Evolutionary conservation across 2,888 invertebrate genomes (phyloP), one percentile per base, ranked within the genome.

Genomic region (Pandemis cinnamomeana): DNA sequence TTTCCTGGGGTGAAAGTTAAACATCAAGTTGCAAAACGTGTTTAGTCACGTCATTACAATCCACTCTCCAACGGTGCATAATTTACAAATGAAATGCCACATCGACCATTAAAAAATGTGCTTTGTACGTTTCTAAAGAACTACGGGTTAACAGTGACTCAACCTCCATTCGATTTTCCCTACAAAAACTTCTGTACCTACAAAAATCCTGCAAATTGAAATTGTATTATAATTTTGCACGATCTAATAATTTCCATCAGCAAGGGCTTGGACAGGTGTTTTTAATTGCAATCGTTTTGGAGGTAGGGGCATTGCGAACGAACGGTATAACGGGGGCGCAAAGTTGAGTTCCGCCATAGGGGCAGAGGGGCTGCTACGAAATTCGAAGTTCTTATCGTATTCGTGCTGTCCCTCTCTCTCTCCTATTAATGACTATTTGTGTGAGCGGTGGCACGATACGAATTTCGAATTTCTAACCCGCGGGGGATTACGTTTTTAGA

Each of bases 211-310:
- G 53, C 53, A 8, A 6, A 55, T 27, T 58, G 58, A 27, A 58
- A 58, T 27, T 11, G 27, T 58, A 58, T 58, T 27, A 5, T 58
- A 58, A 58, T 27, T 58, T 58, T 27, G 10, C 36, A 72, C 41
- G 46, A 62, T 68, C 6, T 62, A 15, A 63, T 62, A 15, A 63
- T 72, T 72, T 72, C 11, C 44, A 62, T 53, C 36, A 36, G 53
- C 36, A 11, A n/a, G 36, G 11, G 48, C 7, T 15, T 42, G 42
- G 36, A 36, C 68, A 68, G 68, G 63, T 69, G 72, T 41, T 63
- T 55, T 27, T 27, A 20, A 68, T n/a, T 63, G 67, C 41, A 63
- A 15, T 63, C 41, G 63, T 72, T 48, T 68, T 20, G 11, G 2
- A 68, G 20, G 41, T 27, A 27, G 13, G 46, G 27, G 5, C 13